These are phyloP conservation scores for Atrina japonica DNA, from an alignment of 2,888 invertebrate species.

Conservation along the genomic window DNA sequence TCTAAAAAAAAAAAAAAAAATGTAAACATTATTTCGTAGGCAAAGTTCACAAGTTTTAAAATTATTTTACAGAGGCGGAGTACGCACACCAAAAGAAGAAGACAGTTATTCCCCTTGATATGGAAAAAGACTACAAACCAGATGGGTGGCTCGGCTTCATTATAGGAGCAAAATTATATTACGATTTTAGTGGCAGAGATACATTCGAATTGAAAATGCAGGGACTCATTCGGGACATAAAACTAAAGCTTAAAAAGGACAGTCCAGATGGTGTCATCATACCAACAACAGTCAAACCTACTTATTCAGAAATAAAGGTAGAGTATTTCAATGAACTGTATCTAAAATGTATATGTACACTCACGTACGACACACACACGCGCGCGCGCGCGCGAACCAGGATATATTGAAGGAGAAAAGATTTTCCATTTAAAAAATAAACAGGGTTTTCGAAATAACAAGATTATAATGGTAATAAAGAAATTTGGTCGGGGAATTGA, in stretches of 20 bases:
- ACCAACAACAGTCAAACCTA: background rate
- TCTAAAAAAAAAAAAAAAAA: no score
- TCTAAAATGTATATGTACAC: no score
- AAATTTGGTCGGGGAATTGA: no score
- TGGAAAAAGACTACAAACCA: slow-evolving; percentile 46
- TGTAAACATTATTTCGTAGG: no score
- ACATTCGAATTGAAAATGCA: slow-evolving; percentile 41
- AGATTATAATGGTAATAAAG: no score
- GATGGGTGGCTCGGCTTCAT: slow-evolving; percentile 58
- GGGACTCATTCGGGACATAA: slow-evolving; percentile 38
- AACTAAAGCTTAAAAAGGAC: background rate
- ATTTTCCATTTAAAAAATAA: no score
- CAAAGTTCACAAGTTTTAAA: background rate
- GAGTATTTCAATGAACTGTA: no score
- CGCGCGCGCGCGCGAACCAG: no score
- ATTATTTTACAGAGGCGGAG: slow-evolving; percentile 51
- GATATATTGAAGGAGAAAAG: no score
- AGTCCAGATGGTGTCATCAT: slow-evolving; percentile 10
- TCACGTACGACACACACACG: no score
- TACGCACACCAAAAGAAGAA: slow-evolving; percentile 50
- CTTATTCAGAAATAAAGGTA: no score
- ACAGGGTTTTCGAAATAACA: no score
- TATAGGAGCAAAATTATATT: slow-evolving; percentile 52
- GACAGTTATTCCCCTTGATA: slow-evolving; percentile 47
- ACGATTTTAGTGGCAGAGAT: slow-evolving; percentile 52